Base-by-base conservation (phyloP, 2,113 vertebrate species). In the Athene noctua region DNA sequence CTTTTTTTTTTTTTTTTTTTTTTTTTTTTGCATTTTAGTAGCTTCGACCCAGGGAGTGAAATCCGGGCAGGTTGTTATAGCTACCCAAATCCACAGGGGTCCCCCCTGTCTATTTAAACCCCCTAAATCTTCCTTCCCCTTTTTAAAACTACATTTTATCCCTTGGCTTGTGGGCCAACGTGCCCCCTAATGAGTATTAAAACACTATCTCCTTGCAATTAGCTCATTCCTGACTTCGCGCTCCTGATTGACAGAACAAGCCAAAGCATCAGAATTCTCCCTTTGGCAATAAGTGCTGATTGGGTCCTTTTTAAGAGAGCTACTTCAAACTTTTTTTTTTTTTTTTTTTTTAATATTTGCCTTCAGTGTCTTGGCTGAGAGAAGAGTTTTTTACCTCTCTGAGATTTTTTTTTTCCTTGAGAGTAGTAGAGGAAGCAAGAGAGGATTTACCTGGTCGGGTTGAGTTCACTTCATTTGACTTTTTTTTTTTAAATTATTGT, bases 31-130 rank as follows among this genome's bases (percentile, higher is more conserved):
- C 98, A 98, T 98, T 98, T 98, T 98, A 98, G 98, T 97, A 98
- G 98, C 98, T 98, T 98, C 98, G 97, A 97, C 98, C 98, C 97
- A 94, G 98, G 98, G 98, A 98, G 98, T 98, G 98, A 98, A 98
- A 98, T 98, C 98, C 98, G 98, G 98, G 98, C 98, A 98, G 98
- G 98, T 99, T 99, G 98, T 99, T 99, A 98, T 98, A 98, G 98
- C 98, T 98, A 98, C 98, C 97, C 98, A 96, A 75, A 98, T 98
- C 98, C 98, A 97, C 98, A 95, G 98, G 98, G 98, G 98, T 98
- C 96, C 98, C 97, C 97, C 98, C 96, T 97, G 98, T 98, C 98
- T 98, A 98, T 98, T 98, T 98, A 99, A 98, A 98, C 95, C 96
- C 96, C 96, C 97, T 97, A 97, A 98, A 96, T 97, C 97, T 97